Evolutionary conservation across 2,888 invertebrate species (phyloP).

Genomic region (Ceramica pisi): DNA sequence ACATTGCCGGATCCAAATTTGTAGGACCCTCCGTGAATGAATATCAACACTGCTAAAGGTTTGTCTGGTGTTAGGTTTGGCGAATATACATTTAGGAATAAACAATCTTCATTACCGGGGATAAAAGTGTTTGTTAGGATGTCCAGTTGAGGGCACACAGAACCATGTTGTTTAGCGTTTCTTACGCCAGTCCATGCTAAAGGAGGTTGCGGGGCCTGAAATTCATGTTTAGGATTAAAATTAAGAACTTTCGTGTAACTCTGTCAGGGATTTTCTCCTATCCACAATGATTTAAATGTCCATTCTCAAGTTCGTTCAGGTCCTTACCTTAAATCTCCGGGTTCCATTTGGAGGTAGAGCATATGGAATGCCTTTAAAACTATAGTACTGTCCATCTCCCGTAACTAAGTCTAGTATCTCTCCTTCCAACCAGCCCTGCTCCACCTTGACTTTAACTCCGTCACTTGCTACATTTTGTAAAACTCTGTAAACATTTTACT

Average conservation of each 20-base stretch:
- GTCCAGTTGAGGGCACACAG: conserved; percentile 37
- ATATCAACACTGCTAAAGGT: conserved; percentile 25
- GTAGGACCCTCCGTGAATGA: conserved; percentile 34
- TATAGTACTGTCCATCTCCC: conserved; percentile 20
- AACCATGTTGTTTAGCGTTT: conserved; percentile 33
- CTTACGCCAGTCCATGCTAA: conserved; percentile 33
- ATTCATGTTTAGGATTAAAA: background rate
- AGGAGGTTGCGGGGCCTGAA: conserved; percentile 29
- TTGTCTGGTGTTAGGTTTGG: conserved; percentile 5
- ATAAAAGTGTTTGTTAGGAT: background rate
- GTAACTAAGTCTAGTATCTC: conserved; percentile 21
- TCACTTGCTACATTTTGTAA: conserved; percentile 6
- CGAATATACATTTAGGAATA: conserved; percentile 40
- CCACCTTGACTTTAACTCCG: conserved; percentile 8
- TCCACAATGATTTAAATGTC: too few relatives aligned
- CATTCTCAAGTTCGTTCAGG: background rate
- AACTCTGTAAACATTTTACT: background rate
- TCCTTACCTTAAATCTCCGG: conserved; percentile 29
- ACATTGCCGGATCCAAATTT: conserved; percentile 38
- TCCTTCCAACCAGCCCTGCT: conserved; percentile 27
- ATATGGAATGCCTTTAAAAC: conserved; percentile 40
- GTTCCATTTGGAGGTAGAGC: conserved; percentile 23
- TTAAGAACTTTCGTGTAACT: background rate
- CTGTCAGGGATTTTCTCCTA: background rate
- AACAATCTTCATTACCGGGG: conserved; percentile 39